Percentiles rank a stretch among this genome's conserved stretches.
Conservation (phyloP, 2,113 vertebrate genomes). For the Oceanites oceanicus region DNA sequence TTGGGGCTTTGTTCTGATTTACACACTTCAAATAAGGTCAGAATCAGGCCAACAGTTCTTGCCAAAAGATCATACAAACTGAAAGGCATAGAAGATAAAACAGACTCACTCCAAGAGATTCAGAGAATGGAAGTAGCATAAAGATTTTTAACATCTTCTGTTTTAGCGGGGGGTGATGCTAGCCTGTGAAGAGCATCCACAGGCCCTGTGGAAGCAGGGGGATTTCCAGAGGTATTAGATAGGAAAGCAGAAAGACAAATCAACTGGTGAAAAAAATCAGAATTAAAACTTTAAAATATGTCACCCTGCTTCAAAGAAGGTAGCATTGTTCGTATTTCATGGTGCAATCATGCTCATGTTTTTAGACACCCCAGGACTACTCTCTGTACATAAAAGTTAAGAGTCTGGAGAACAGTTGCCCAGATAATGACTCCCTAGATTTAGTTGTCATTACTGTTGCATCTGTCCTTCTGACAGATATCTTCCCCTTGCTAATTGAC, state of each 20-base stretch:
- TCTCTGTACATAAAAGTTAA: not conserved
- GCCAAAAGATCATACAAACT: conserved; percentile 36
- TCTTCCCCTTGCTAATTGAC: not conserved
- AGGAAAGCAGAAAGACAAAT: not conserved
- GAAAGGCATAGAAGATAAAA: conserved; percentile 52
- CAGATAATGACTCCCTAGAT: not conserved
- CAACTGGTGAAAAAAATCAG: not conserved
- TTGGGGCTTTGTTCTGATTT: conserved; percentile 33
- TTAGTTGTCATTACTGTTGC: not conserved
- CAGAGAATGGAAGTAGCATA: conserved; percentile 14
- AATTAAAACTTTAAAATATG: not conserved
- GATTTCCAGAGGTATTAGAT: not conserved
- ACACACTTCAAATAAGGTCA: conserved; percentile 39
- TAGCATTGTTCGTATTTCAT: not conserved
- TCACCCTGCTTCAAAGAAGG: not conserved
- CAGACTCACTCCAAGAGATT: conserved; percentile 22
- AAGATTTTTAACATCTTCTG: conserved; percentile 30
- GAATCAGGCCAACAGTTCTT: conserved; percentile 46
- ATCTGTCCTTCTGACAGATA: not conserved
- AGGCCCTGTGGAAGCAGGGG: not conserved
- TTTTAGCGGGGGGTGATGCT: not conserved
- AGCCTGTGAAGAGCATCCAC: not conserved
- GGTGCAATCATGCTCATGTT: not conserved
- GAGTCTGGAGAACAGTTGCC: not conserved
- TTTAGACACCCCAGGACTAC: not conserved